These are phyloP conservation scores for Prenolepis imparis DNA, from an alignment of 2,888 invertebrate genomes.

Conservation along the genomic window DNA sequence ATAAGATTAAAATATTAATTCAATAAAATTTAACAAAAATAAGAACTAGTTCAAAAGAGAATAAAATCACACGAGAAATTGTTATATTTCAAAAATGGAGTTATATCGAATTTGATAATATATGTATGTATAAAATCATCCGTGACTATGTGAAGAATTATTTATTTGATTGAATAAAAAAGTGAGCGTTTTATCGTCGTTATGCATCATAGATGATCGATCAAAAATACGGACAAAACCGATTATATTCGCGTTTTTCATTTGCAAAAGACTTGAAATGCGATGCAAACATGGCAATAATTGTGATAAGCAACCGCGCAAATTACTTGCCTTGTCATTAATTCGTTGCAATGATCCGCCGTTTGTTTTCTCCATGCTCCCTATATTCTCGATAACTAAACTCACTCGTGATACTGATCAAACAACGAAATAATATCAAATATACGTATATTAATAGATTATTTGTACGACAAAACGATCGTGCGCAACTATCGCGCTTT, in stretches of 20 bases:
- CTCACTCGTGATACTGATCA: neutral
- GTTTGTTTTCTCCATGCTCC: neutral
- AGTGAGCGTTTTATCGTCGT: neutral
- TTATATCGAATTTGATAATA: neutral
- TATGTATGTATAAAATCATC: neutral
- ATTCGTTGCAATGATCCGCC: neutral
- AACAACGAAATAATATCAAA: neutral
- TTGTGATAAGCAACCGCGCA: neutral
- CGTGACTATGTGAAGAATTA: neutral
- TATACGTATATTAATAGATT: neutral
- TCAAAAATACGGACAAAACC: neutral
- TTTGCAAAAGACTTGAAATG: neutral
- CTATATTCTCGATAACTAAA: no score
- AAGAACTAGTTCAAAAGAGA: neutral
- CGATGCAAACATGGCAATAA: neutral
- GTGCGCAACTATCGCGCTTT: neutral
- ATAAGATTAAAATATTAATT: neutral
- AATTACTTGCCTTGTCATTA: neutral
- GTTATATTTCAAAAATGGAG: neutral
- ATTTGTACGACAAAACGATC: neutral
- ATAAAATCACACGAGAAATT: neutral
- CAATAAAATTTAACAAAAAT: slow-evolving; percentile 5
- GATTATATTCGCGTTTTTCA: neutral
- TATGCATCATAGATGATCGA: neutral
- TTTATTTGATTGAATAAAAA: neutral